These are phyloP conservation scores for Capra hircus DNA, from an alignment of 2,113 vertebrate genomes.

Conservation along the genomic window DNA sequence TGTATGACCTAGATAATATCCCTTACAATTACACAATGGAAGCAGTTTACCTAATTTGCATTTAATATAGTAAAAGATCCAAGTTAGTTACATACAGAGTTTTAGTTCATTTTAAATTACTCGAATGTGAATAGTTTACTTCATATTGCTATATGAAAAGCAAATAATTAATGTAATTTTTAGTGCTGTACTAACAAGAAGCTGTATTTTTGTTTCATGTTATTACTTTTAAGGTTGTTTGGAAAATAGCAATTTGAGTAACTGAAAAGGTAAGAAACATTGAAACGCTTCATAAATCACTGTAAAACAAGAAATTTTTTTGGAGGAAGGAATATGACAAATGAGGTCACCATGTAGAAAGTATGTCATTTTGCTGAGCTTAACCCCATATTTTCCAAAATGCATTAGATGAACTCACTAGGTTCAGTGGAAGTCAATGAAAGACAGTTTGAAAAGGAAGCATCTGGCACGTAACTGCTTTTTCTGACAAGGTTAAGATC, in stretches of 20 bases:
- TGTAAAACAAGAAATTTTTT: slow-evolving; percentile 75
- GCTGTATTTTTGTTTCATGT: not conserved
- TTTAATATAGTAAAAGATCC: not conserved
- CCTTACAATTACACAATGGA: not conserved
- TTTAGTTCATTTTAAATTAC: not conserved
- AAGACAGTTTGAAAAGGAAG: slow-evolving; percentile 77
- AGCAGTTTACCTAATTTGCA: not conserved
- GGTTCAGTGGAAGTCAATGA: slow-evolving; percentile 79
- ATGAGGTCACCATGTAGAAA: slow-evolving; percentile 73
- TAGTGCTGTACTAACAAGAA: not conserved
- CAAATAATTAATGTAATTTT: not conserved
- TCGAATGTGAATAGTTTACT: not conserved
- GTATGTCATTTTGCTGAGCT: slow-evolving; percentile 79
- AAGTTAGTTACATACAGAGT: not conserved
- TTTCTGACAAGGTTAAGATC: slow-evolving; percentile 62
- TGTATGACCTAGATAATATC: not conserved
- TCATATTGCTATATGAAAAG: not conserved
- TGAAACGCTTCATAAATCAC: slow-evolving; percentile 76
- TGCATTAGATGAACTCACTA: slow-evolving; percentile 82
- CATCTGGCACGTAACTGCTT: slow-evolving; percentile 79
- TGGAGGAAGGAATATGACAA: slow-evolving; percentile 76
- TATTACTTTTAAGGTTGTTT: slow-evolving; percentile 45
- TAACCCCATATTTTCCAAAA: slow-evolving; percentile 77
- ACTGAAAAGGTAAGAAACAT: slow-evolving; percentile 76
- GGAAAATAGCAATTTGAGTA: slow-evolving; percentile 67